A percentile compares a stretch with the other conserved stretches of the same genome.
Conservation (phyloP, 2,888 invertebrate species). For the Teleogryllus oceanicus region DNA sequence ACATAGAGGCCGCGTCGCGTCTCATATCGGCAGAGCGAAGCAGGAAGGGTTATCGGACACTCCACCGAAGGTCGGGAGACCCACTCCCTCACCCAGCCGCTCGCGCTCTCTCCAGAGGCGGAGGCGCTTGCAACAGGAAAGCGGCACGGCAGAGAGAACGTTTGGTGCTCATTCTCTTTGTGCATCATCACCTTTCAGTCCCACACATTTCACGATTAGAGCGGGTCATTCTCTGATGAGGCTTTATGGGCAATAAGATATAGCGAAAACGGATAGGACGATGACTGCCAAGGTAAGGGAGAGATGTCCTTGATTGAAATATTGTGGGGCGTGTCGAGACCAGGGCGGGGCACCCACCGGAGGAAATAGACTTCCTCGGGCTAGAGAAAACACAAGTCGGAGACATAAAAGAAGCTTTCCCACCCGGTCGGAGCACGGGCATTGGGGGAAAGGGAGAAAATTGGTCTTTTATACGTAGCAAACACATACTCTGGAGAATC, state of each 20-base stretch:
- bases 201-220: constrained; percentile 6
- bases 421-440: background rate
- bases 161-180: background rate
- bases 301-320: background rate
- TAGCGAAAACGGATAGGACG: background rate
- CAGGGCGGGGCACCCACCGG: background rate
- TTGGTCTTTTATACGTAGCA: background rate
- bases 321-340: constrained; percentile 10
- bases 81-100: background rate
- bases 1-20: background rate
- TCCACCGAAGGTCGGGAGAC: background rate
- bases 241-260: background rate
- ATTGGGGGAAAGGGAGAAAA: background rate
- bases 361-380: constrained; percentile 6
- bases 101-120: background rate
- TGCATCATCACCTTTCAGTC: background rate
- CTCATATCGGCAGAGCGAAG: background rate
- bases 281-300: background rate
- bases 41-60: background rate
- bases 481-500: background rate
- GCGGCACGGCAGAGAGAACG: background rate
- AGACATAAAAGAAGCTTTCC: constrained; percentile 5
- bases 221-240: background rate
- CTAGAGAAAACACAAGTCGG: background rate
- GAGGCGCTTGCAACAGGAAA: background rate